Percentiles rank a stretch among this genome's conserved stretches.
Evolutionary conservation across 2,888 invertebrate genomes (phyloP).

Genomic region (Hylaea fasciaria): DNA sequence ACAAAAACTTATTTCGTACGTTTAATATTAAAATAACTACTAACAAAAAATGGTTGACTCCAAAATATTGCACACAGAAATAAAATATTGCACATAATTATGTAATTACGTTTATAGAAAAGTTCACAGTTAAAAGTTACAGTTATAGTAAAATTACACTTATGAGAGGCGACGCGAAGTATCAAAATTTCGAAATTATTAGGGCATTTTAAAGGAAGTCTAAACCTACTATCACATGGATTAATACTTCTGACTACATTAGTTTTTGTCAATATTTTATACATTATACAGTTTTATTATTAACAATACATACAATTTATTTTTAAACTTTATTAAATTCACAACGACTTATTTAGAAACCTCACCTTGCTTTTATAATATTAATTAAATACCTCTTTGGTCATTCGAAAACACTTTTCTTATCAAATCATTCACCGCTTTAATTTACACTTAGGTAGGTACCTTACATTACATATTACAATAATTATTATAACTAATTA

Average conservation of each 20-base stretch:
- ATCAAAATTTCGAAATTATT: conserved; percentile 29
- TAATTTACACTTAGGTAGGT: conserved; percentile 26
- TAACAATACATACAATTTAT: conserved; percentile 64
- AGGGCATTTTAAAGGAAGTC: conserved; percentile 45
- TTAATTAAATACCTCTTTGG: conserved; percentile 72
- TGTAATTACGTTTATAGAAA: too few species aligned
- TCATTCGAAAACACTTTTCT: conserved; percentile 57
- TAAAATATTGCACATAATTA: conserved; percentile 3
- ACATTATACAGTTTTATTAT: conserved; percentile 55
- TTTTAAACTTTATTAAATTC: conserved; percentile 65
- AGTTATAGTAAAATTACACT: background rate
- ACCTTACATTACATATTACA: conserved; percentile 39
- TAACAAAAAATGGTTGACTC: background rate
- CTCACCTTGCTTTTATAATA: conserved; percentile 49
- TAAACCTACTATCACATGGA: conserved; percentile 82
- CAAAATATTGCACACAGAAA: conserved; percentile 1
- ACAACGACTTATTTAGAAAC: conserved; percentile 63
- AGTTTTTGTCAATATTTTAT: conserved; percentile 57
- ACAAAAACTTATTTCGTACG: background rate
- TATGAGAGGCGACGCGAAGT: conserved; percentile 22
- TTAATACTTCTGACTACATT: conserved; percentile 76
- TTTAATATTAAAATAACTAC: background rate
- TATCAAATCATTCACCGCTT: conserved; percentile 25
- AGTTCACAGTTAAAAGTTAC: background rate
- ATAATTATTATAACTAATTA: conserved; percentile 7